Conservation (phyloP, 92 coral and sea anemone species). For the Blastomussa wellsi region DNA sequence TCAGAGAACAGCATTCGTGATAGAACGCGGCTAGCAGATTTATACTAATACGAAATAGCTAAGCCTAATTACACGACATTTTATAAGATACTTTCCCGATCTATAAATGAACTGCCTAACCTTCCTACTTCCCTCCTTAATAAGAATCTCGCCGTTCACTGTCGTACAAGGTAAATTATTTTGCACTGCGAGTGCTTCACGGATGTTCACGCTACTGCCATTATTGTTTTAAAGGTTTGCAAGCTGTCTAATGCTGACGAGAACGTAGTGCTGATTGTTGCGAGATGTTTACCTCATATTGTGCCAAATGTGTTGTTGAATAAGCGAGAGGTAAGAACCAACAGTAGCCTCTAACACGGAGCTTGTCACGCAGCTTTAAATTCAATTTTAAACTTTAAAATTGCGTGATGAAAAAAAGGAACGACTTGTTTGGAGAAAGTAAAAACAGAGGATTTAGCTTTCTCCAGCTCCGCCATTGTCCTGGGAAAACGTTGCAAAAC, state of each 20-base stretch:
- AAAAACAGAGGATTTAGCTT: neutral
- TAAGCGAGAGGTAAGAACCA: constrained; percentile 80
- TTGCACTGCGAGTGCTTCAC: too few relatives aligned
- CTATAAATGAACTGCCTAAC: too few relatives aligned
- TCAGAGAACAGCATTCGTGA: too few relatives aligned
- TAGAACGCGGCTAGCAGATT: too few relatives aligned
- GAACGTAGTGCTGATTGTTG: constrained; percentile 80
- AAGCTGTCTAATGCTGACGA: constrained; percentile 88
- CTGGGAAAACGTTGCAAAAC: neutral
- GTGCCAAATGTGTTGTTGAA: constrained; percentile 93
- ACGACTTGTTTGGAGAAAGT: neutral
- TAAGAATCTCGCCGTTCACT: neutral
- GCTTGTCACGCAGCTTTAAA: neutral
- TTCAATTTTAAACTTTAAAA: neutral
- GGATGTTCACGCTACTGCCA: too few relatives aligned
- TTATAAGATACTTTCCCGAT: too few relatives aligned
- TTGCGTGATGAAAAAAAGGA: neutral
- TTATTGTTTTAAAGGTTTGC: constrained; percentile 65
- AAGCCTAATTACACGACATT: too few relatives aligned
- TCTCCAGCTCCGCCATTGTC: neutral
- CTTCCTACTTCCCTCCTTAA: neutral
- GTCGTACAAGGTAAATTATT: neutral
- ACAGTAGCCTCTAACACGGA: neutral
- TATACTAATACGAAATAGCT: too few relatives aligned
- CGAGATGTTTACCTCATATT: constrained; percentile 96